phyloP scores from a whole-genome alignment of 1,140 invertebrate species.

The Battus philenor region DNA sequence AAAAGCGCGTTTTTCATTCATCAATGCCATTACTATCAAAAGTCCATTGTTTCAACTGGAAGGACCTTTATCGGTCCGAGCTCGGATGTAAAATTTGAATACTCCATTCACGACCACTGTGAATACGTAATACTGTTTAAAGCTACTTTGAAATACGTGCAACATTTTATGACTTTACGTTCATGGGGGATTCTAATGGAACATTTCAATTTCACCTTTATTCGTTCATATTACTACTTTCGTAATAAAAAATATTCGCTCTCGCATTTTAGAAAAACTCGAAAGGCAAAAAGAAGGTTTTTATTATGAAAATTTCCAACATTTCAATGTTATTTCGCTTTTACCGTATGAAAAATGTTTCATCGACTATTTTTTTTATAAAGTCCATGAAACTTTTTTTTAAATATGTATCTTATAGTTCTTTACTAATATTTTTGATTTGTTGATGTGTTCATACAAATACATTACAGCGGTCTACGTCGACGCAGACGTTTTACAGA shows the following conservation, averaged over 20 bases:
- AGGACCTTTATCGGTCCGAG: slow-evolving; percentile 16
- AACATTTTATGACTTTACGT: slow-evolving; percentile 13
- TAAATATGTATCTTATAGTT: no score
- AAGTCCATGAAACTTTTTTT: no score
- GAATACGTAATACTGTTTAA: slow-evolving; percentile 12
- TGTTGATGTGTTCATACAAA: no score
- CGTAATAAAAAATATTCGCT: not conserved
- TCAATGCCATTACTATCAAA: slow-evolving; percentile 11
- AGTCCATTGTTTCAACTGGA: slow-evolving; percentile 13
- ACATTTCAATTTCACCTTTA: slow-evolving; percentile 6
- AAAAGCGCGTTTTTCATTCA: slow-evolving; percentile 14
- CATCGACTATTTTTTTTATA: no score
- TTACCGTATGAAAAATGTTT: no score
- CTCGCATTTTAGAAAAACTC: not conserved
- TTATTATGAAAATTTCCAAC: no score
- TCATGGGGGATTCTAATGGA: slow-evolving; percentile 4
- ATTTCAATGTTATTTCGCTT: no score
- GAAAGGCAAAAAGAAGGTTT: no score
- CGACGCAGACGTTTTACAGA: no score
- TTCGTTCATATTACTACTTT: slow-evolving; percentile 1
- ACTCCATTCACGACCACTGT: slow-evolving; percentile 9
- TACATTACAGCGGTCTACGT: no score
- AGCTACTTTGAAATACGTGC: slow-evolving; percentile 3
- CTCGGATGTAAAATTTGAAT: slow-evolving; percentile 11
- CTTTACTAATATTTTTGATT: no score